Evolutionary conservation across 2,888 invertebrate species (phyloP).

Genomic region (Thymelicus lineola): DNA sequence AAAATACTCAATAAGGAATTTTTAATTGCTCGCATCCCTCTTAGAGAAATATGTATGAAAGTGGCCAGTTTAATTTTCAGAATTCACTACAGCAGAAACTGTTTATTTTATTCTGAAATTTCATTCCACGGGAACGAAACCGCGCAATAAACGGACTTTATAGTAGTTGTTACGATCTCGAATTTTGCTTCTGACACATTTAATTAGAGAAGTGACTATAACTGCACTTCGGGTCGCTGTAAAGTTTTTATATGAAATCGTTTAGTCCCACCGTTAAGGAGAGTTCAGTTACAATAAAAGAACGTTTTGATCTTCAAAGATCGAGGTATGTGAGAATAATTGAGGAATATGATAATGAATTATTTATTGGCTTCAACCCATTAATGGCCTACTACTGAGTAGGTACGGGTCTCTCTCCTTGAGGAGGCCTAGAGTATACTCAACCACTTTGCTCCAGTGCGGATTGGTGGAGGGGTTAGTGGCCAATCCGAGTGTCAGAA

Average conservation of each 20-base stretch:
- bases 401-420: too few species aligned
- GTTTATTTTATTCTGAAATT: constrained; percentile 34
- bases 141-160: constrained; percentile 32
- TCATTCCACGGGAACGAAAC: constrained; percentile 27
- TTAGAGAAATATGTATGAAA: constrained; percentile 6
- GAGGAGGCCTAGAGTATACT: too few species aligned
- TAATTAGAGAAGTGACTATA: constrained; percentile 32
- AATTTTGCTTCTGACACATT: constrained; percentile 37
- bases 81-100: constrained; percentile 17
- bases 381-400: too few species aligned
- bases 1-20: too few species aligned
- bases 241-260: constrained; percentile 35
- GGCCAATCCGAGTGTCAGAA: too few species aligned
- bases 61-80: constrained; percentile 21
- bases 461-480: too few species aligned
- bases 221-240: constrained; percentile 23
- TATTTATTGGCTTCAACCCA: too few species aligned
- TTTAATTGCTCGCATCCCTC: neutral
- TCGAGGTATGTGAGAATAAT: neutral
- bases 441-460: too few species aligned
- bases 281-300: neutral
- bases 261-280: constrained; percentile 12
- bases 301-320: neutral
- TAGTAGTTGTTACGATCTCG: constrained; percentile 32
- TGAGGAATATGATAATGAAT: too few species aligned